Percentiles rank a stretch among this genome's conserved stretches.
phyloP scores from a whole-genome alignment of 2,888 invertebrate species.

The Linyphia triangularis region DNA sequence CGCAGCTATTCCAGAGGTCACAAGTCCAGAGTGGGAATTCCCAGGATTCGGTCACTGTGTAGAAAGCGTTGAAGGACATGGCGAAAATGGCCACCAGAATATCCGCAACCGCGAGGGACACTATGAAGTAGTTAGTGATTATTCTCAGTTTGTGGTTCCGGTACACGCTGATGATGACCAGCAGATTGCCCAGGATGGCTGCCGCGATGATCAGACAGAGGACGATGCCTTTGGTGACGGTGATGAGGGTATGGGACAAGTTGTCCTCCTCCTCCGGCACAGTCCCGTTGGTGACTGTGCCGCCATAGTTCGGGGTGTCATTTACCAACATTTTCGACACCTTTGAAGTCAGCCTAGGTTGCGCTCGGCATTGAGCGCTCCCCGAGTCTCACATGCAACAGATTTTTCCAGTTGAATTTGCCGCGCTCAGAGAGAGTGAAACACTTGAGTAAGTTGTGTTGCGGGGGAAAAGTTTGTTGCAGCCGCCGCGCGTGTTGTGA shows the following conservation, averaged over 20 bases:
- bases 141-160: constrained; percentile 91
- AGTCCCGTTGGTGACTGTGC: constrained; percentile 25
- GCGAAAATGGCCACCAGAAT: constrained; percentile 94
- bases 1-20: constrained; percentile 95
- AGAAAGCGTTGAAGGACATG: constrained; percentile 94
- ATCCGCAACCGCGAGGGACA: constrained; percentile 95
- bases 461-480: background rate
- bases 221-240: constrained; percentile 71
- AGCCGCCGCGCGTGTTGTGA: constrained; percentile 23
- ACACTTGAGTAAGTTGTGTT: background rate
- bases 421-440: constrained; percentile 14
- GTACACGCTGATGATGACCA: constrained; percentile 86
- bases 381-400: background rate
- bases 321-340: constrained; percentile 31
- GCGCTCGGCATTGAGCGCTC: background rate
- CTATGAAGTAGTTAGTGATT: constrained; percentile 97
- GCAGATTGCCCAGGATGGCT: constrained; percentile 93
- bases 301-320: constrained; percentile 16
- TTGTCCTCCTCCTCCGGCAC: background rate
- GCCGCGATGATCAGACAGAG: constrained; percentile 86
- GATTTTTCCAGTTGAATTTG: constrained; percentile 7
- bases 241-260: constrained; percentile 41
- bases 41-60: constrained; percentile 92
- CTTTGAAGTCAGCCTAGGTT: background rate
- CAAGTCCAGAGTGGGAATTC: constrained; percentile 93